A percentile compares a stretch with the other conserved stretches of the same genome.
Evolutionary conservation across 2,888 invertebrate species (phyloP).

Genomic region (Microctonus brassicae): DNA sequence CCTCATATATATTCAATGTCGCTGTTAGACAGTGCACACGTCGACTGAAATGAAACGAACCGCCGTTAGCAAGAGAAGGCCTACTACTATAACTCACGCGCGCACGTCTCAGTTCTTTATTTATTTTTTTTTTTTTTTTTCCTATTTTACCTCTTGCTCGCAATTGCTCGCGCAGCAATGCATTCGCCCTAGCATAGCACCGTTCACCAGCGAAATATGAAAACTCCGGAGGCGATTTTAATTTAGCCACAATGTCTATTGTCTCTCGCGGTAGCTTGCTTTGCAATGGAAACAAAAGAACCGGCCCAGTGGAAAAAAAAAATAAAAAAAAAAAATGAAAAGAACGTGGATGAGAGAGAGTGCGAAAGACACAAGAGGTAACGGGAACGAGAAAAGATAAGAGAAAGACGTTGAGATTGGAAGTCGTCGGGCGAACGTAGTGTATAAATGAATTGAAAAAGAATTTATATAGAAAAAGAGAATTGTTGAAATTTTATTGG

Average conservation of each 20-base stretch:
- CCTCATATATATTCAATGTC: background rate
- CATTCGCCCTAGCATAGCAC: conserved; percentile 35
- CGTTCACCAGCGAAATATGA: conserved; percentile 64
- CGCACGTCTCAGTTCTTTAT: background rate
- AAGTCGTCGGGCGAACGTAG: too few relatives aligned
- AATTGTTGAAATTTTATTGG: too few relatives aligned
- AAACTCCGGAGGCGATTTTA: conserved; percentile 69
- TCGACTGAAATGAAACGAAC: conserved; percentile 65
- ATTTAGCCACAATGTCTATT: conserved; percentile 69
- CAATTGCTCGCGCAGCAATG: conserved; percentile 41
- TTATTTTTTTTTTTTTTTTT: background rate
- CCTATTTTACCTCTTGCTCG: conserved; percentile 15
- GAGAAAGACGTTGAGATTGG: too few relatives aligned
- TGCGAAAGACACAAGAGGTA: background rate
- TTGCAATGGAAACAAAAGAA: conserved; percentile 43
- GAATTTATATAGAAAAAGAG: too few relatives aligned
- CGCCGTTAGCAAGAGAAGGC: conserved; percentile 53
- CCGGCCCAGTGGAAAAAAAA: conserved; percentile 35
- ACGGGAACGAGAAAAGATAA: background rate
- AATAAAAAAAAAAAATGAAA: conserved; percentile 23
- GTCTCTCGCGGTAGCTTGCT: conserved; percentile 56
- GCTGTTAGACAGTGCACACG: background rate
- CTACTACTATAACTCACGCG: background rate
- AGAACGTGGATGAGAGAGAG: conserved; percentile 33
- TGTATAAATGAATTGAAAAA: too few relatives aligned